Evolutionary conservation across 92 coral and sea anemone genomes (phyloP), one percentile per base, ranked within the genome.

Genomic region (Meandrina meandrites): DNA sequence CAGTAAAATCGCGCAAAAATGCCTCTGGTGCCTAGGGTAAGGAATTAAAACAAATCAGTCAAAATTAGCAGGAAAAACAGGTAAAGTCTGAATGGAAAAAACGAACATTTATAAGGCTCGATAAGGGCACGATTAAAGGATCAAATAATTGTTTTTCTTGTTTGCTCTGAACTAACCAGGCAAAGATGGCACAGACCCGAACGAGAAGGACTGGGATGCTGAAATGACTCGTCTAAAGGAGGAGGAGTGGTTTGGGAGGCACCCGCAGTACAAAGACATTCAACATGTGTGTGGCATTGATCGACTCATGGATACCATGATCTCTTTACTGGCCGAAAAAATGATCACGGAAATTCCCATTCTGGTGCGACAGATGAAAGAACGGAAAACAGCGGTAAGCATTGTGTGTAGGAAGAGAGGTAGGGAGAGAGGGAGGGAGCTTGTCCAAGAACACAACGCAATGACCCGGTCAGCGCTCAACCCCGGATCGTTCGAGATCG

Each of bases 161-260:
- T 68, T 79, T 86, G 10, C 86, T 68, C 9, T 81, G 79, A 42
- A 69, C 81, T 60, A 85, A 76, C 81, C 69, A 94, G 97, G 97
- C 24, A 94, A 94, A 83, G 97, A 94, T 68, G 94, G 94, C 22
- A 88, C 94, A 0, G 94, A 94, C 64, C 91, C 92, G 15, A 48
- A 45, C 27, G 97, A 94, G 83, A 87, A 84, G 57, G 95, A 90
- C 88, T 94, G 97, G 97, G 95, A 94, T 83, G 91, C 94, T 69
- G 89, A 90, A 68, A 88, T 72, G 56, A 94, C 97, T 54, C 95
- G 90, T 60, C 1, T 77, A 15, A 86, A 85, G 53, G 97, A 94
- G 58, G 88, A 84, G 69, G 89, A 85, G 22, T 94, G 97, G 97
- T 94, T 94, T 78, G 50, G 81, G 8, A 5, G 42, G 18, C 97